Evolutionary conservation across 2,888 invertebrate genomes (phyloP).

Genomic region (Andrena hattorfiana): DNA sequence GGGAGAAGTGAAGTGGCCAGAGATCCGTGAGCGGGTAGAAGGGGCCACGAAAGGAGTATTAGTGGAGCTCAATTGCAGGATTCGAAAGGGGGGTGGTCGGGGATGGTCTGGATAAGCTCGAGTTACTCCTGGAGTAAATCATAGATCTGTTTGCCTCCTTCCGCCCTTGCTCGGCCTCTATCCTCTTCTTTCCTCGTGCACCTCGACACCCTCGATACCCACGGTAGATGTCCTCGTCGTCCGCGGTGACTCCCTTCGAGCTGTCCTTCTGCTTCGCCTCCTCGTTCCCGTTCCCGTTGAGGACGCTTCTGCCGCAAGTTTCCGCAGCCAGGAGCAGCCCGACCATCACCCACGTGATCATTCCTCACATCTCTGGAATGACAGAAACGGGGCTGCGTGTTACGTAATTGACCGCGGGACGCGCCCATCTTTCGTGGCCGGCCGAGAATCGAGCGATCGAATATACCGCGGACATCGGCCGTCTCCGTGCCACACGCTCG

Average conservation of each 20-base stretch:
- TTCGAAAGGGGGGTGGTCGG: conserved; percentile 36
- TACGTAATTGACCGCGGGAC: conserved; percentile 52
- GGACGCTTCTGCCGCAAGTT: conserved; percentile 84
- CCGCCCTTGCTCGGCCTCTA: conserved; percentile 22
- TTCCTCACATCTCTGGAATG: conserved; percentile 84
- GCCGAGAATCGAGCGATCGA: conserved; percentile 6
- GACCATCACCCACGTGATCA: conserved; percentile 85
- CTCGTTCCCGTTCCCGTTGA: conserved; percentile 81
- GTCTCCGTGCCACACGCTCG: background rate
- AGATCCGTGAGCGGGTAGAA: conserved; percentile 47
- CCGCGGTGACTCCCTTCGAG: conserved; percentile 78
- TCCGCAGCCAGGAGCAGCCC: conserved; percentile 85
- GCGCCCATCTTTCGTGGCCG: conserved; percentile 17
- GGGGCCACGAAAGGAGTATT: conserved; percentile 56
- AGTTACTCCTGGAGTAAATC: conserved; percentile 68
- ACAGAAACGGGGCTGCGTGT: conserved; percentile 66
- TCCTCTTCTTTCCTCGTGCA: conserved; percentile 2
- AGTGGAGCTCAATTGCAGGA: conserved; percentile 71
- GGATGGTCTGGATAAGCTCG: conserved; percentile 61
- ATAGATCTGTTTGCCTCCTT: conserved; percentile 61
- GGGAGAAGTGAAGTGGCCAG: conserved; percentile 34
- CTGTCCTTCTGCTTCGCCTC: conserved; percentile 79
- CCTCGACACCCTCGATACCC: conserved; percentile 68
- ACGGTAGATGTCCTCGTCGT: conserved; percentile 84
- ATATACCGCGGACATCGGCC: background rate